Base-by-base conservation (phyloP, 2,797 vertebrate species). In the Nyctalus aviator region DNA sequence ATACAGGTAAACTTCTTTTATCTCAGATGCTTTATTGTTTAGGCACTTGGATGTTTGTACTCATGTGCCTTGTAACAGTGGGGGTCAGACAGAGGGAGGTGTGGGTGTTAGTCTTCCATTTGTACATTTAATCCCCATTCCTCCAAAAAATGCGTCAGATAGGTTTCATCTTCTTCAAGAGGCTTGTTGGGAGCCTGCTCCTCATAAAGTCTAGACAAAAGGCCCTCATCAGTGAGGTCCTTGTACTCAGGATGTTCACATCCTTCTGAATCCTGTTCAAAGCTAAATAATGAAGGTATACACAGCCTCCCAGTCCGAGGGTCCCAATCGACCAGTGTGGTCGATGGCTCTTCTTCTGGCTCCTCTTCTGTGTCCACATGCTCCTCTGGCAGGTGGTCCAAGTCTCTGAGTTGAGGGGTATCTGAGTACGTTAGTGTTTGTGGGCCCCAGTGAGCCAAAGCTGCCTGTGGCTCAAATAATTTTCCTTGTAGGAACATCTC, bases 101-200 rank as follows among this genome's bases (percentile, higher is more conserved):
- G 5, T 32, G 62, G 25, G 25, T 1, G 0, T 81, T 93, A 98
- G 71, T 96, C 93, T 96, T 97, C 97, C 97, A 98, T 98, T 94
- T 98, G 96, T 81, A 98, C 59, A 10, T 93, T 92, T 27, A 98
- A 96, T 8, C 62, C 98, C 98, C 98, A 98, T 2, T 98, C 98
- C 82, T 98, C 97, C 89, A 97, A 97, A 88, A 98, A 98, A 10
- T 95, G 93, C 41, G 94, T 5, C 55, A 98, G 96, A 88, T 94
- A 98, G 3, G 57, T 81, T 96, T 97, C 95, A 69, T 96, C 96
- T 79, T 98, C 93, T 66, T 95, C 95, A 12, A 88, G 68, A 9
- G 92, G 53, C 64, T 96, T 84, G 15, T 96, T 89, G 50, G 81
- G 55, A 8, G 55, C 4, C 17, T 79, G 83, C 5, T 91, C 90